Conservation (phyloP, 1,140 invertebrate species). For the Leptinotarsa undecemlineata region DNA sequence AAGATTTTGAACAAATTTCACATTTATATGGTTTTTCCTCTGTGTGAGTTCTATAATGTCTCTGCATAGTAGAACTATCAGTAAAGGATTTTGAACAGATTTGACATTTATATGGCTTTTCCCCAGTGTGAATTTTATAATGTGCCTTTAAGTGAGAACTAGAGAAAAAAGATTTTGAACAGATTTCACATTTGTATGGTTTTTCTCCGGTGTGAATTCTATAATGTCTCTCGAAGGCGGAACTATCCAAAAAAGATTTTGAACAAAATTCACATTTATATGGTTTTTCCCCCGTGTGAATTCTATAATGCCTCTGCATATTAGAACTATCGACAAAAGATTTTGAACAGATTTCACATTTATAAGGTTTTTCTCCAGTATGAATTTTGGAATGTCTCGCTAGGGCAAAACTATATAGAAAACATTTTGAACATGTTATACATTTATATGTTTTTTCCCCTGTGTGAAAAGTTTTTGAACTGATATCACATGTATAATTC, state of each 20-base stretch:
- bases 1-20: not conserved
- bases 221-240: constrained; percentile 53
- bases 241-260: no score
- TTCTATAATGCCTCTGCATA: not conserved
- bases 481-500: constrained; percentile 57
- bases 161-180: not conserved
- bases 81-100: not conserved
- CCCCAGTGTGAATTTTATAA: constrained; percentile 44
- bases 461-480: constrained; percentile 54
- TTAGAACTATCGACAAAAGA: not conserved
- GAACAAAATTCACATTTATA: no score
- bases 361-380: no score
- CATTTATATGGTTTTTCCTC: no score
- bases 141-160: constrained; percentile 25
- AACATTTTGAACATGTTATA: no score
- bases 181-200: constrained; percentile 6
- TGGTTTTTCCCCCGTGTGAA: no score
- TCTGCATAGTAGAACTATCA: no score
- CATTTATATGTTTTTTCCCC: no score
- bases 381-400: no score
- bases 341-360: no score
- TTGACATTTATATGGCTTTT: constrained; percentile 4
- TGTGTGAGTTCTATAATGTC: no score
- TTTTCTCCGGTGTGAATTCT: constrained; percentile 13
- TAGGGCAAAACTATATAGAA: no score